phyloP scores from a whole-genome alignment of 2,113 vertebrate genomes.

The Hoplias malabaricus region DNA sequence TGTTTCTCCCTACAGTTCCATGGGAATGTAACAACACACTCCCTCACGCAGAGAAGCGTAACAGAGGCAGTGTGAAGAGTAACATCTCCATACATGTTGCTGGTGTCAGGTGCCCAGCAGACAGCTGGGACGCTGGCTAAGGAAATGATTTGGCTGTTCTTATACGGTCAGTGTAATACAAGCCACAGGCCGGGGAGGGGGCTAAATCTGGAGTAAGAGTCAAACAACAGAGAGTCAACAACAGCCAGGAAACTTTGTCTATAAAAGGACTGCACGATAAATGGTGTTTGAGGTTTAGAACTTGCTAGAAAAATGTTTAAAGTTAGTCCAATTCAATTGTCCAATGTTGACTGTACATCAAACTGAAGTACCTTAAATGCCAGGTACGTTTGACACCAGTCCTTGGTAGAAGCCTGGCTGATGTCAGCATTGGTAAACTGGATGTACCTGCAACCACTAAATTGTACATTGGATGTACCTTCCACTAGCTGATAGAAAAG shows the following conservation, averaged over 20 bases:
- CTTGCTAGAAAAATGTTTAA: not conserved
- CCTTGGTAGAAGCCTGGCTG: not conserved
- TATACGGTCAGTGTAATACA: slow-evolving; percentile 59
- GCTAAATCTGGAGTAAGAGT: slow-evolving; percentile 57
- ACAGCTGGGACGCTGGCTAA: slow-evolving; percentile 27
- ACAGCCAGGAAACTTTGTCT: slow-evolving; percentile 7
- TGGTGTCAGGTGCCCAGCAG: slow-evolving; percentile 33
- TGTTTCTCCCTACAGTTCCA: not conserved
- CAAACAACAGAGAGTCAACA: slow-evolving; percentile 30
- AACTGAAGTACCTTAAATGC: not conserved
- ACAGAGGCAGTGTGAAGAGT: slow-evolving; percentile 20
- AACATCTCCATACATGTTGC: slow-evolving; percentile 41
- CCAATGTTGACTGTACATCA: not conserved
- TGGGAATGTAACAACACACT: not conserved
- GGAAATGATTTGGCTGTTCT: slow-evolving; percentile 46
- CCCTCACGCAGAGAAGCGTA: not conserved
- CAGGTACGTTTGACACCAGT: not conserved
- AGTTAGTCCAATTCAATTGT: not conserved
- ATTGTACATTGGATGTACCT: not conserved
- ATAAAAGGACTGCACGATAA: slow-evolving; percentile 7
- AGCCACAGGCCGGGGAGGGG: slow-evolving; percentile 32
- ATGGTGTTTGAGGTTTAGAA: not conserved
- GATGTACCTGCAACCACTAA: not conserved
- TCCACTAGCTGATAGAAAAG: not conserved
- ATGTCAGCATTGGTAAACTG: not conserved